A percentile compares a stretch with the other conserved stretches of the same genome.
phyloP scores from a whole-genome alignment of 2,888 invertebrate species.

The Phasia obesa region DNA sequence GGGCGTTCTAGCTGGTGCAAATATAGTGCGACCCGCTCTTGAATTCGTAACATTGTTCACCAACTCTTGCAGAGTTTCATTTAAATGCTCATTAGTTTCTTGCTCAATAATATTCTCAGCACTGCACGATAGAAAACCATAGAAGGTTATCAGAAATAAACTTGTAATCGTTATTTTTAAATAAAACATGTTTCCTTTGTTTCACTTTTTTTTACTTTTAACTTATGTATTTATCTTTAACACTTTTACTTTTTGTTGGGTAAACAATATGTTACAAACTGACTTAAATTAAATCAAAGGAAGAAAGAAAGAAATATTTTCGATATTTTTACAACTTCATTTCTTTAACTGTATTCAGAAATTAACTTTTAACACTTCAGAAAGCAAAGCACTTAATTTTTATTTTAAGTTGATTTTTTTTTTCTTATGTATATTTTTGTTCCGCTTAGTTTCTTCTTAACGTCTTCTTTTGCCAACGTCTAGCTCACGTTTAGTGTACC shows the following conservation, averaged over 20 bases:
- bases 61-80: conserved; percentile 16
- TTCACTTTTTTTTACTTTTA: background rate
- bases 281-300: conserved; percentile 19
- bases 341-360: background rate
- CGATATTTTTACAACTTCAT: conserved; percentile 44
- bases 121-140: conserved; percentile 12
- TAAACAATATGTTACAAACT: conserved; percentile 1
- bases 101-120: conserved; percentile 21
- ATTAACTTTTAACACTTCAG: conserved; percentile 24
- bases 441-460: conserved; percentile 67
- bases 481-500: conserved; percentile 65
- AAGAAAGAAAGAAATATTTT: background rate
- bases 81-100: conserved; percentile 14
- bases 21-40: conserved; percentile 74
- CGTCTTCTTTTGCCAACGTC: conserved; percentile 70
- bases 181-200: conserved; percentile 44
- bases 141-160: conserved; percentile 37
- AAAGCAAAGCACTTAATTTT: conserved; percentile 11
- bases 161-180: conserved; percentile 46
- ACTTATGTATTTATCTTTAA: conserved; percentile 39
- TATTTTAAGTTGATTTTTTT: background rate
- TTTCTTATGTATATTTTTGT: conserved; percentile 32
- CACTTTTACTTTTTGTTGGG: conserved; percentile 57
- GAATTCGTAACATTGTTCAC: conserved; percentile 36
- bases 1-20: conserved; percentile 68